Evolutionary conservation across 2,797 vertebrate species (phyloP).

Genomic region (Pantherophis alleghaniensis): DNA sequence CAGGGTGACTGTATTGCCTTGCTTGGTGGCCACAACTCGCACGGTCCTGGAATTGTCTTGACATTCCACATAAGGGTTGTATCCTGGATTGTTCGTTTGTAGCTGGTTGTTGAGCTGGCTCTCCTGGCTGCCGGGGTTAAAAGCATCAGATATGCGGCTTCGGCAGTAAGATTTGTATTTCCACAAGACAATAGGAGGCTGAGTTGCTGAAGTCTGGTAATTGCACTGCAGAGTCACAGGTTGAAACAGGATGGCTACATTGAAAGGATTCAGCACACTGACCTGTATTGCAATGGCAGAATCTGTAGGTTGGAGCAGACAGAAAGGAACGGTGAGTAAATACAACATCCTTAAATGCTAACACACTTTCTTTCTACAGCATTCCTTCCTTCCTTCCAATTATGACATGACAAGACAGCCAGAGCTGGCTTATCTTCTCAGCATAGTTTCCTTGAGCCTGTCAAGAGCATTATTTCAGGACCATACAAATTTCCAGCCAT

Average conservation of each 20-base stretch:
- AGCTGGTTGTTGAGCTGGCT: slow-evolving; percentile 71
- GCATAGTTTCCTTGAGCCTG: background rate
- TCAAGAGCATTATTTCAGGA: background rate
- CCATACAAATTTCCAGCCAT: background rate
- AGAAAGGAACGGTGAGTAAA: background rate
- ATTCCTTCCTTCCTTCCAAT: background rate
- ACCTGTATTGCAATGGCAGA: slow-evolving; percentile 74
- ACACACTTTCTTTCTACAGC: background rate
- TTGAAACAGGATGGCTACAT: slow-evolving; percentile 87
- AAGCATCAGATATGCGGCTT: slow-evolving; percentile 81
- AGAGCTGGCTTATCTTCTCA: background rate
- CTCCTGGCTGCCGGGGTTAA: slow-evolving; percentile 79
- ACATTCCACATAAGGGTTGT: slow-evolving; percentile 87
- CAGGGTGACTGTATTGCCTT: slow-evolving; percentile 74
- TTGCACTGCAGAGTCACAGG: slow-evolving; percentile 81
- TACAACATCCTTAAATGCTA: background rate
- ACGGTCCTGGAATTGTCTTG: slow-evolving; percentile 80
- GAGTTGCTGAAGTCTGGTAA: slow-evolving; percentile 66
- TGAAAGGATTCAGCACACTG: slow-evolving; percentile 73
- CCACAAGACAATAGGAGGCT: slow-evolving; percentile 78
- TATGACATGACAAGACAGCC: too few relatives aligned
- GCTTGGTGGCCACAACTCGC: slow-evolving; percentile 83
- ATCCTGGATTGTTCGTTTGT: slow-evolving; percentile 81
- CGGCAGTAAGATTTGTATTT: slow-evolving; percentile 88
- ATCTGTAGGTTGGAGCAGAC: slow-evolving; percentile 58